Evolutionary conservation across 2,888 invertebrate genomes (phyloP).

Genomic region (Pheosia tremula): DNA sequence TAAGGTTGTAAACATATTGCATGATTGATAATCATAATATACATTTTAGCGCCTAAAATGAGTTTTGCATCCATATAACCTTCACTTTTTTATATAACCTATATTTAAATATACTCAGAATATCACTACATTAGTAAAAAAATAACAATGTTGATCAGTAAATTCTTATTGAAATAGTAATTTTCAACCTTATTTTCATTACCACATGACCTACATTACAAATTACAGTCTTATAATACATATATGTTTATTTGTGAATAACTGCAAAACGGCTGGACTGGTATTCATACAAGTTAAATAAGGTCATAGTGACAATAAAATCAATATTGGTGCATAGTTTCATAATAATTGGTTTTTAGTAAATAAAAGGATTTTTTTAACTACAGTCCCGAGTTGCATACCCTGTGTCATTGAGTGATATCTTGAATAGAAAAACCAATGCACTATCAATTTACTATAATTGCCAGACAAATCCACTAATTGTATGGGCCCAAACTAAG

Average conservation of each 20-base stretch:
- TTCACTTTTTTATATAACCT: background rate
- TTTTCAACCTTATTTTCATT: background rate
- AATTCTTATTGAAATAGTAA: background rate
- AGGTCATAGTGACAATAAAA: background rate
- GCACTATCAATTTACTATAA: no score
- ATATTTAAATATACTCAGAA: background rate
- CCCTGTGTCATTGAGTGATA: no score
- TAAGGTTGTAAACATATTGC: constrained; percentile 34
- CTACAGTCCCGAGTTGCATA: no score
- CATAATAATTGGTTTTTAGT: background rate
- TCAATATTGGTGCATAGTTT: background rate
- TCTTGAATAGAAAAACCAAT: no score
- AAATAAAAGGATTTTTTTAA: no score
- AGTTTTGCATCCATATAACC: background rate
- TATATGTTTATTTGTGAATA: background rate
- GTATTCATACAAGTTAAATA: background rate
- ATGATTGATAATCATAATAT: background rate
- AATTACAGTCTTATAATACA: background rate
- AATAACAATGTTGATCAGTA: background rate
- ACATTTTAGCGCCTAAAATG: background rate
- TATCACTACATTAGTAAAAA: background rate
- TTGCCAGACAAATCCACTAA: no score
- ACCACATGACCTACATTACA: background rate
- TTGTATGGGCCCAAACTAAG: no score
- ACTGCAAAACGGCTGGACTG: background rate